phyloP scores from a whole-genome alignment of 2,888 invertebrate species.

The Diadegma fenestrale region DNA sequence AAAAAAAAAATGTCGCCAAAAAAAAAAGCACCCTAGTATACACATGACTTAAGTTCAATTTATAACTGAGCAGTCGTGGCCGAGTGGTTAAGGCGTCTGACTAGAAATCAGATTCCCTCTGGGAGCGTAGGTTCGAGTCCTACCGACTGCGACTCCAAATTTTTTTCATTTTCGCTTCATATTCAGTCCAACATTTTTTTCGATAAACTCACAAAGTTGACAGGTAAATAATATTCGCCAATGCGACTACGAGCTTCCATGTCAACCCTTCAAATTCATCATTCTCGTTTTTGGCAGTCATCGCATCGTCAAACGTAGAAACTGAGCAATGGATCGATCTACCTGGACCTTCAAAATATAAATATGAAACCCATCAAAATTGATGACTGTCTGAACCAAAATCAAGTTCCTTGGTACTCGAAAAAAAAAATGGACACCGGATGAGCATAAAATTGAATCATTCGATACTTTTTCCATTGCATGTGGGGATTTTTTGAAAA shows the following conservation, averaged over 20 bases:
- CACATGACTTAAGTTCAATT: conserved; percentile 68
- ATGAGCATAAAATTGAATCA: background rate
- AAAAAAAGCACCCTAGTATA: too few species aligned
- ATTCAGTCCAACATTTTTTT: background rate
- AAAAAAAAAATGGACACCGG: background rate
- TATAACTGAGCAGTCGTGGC: conserved; percentile 88
- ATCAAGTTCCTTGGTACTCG: background rate
- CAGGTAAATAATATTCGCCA: background rate
- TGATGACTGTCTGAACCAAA: background rate
- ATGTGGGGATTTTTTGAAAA: background rate
- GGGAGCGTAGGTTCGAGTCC: conserved; percentile 96
- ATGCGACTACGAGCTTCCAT: background rate
- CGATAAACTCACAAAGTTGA: background rate
- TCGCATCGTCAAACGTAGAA: background rate
- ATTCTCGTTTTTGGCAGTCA: background rate
- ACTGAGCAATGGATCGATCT: background rate
- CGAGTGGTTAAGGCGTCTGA: conserved; percentile 96
- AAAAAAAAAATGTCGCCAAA: too few species aligned
- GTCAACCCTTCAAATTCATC: background rate
- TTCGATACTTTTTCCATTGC: background rate
- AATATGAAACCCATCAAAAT: background rate
- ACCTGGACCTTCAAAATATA: background rate
- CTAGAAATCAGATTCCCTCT: conserved; percentile 96
- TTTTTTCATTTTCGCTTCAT: conserved; percentile 85
- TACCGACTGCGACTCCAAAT: conserved; percentile 91